Conservation (phyloP, 30 jellyfish, hydroid and myxozoan genomes). For the Aurelia aurita region DNA sequence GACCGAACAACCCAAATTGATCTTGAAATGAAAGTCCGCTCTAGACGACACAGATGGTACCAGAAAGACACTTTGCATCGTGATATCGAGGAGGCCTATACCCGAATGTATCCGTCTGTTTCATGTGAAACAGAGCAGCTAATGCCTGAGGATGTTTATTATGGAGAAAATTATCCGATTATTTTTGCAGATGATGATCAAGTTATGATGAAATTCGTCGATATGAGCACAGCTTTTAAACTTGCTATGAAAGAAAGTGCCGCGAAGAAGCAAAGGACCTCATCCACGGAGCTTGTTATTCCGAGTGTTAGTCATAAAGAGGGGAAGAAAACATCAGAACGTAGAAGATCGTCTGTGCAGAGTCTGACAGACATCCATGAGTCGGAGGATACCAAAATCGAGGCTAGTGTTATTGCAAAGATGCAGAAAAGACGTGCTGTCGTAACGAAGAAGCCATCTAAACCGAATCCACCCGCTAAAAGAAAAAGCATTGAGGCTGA, state of each 20-base stretch:
- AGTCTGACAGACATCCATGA: not conserved
- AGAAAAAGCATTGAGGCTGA: constrained; percentile 8
- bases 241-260: constrained; percentile 42
- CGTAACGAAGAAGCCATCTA: not conserved
- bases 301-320: not conserved
- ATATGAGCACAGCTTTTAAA: constrained; percentile 73
- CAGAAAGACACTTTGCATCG: constrained; percentile 49
- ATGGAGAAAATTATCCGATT: constrained; percentile 57
- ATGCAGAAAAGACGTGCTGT: constrained; percentile 21
- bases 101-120: constrained; percentile 42
- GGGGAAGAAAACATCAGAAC: not conserved
- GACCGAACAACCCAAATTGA: not conserved
- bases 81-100: constrained; percentile 49
- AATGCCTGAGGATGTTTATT: constrained; percentile 48
- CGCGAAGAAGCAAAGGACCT: not conserved
- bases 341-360: not conserved
- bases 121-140: constrained; percentile 56
- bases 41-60: constrained; percentile 46
- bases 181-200: constrained; percentile 66
- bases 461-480: not conserved
- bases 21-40: constrained; percentile 27
- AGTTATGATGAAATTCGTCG: constrained; percentile 63
- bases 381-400: constrained; percentile 3
- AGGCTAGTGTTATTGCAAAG: constrained; percentile 1
- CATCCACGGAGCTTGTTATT: not conserved